These are phyloP conservation scores for Horisme vitalbata DNA, from an alignment of 2,888 invertebrate genomes.

Conservation along the genomic window DNA sequence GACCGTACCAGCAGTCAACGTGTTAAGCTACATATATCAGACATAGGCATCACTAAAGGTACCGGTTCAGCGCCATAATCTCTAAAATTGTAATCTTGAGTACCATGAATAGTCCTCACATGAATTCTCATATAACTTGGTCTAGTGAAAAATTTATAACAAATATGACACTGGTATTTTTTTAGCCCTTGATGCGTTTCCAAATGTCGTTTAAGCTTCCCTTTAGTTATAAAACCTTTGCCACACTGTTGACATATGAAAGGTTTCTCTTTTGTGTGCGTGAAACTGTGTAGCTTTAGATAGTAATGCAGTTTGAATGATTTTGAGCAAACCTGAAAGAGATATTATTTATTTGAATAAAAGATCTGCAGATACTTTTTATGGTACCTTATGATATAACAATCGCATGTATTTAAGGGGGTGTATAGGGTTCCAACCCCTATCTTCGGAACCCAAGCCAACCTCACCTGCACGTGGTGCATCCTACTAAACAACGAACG, in stretches of 20 bases:
- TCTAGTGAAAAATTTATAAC: slow-evolving; percentile 73
- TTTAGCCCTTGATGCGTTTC: slow-evolving; percentile 71
- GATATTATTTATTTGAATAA: too few relatives aligned
- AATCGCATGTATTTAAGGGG: too few relatives aligned
- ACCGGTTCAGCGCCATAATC: slow-evolving; percentile 36
- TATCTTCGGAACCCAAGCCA: too few relatives aligned
- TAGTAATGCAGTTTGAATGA: slow-evolving; percentile 73
- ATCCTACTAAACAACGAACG: too few relatives aligned
- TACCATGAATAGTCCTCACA: slow-evolving; percentile 70
- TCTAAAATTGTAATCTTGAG: slow-evolving; percentile 67
- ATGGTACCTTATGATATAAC: too few relatives aligned
- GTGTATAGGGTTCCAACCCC: too few relatives aligned
- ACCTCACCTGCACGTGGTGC: too few relatives aligned
- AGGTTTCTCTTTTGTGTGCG: slow-evolving; percentile 72
- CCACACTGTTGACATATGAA: slow-evolving; percentile 75
- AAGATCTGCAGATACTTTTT: too few relatives aligned
- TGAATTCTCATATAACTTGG: slow-evolving; percentile 71
- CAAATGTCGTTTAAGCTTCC: slow-evolving; percentile 68
- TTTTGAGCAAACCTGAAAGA: slow-evolving; percentile 56
- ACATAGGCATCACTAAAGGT: slow-evolving; percentile 14
- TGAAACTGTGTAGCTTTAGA: slow-evolving; percentile 68
- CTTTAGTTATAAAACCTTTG: slow-evolving; percentile 72
- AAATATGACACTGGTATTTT: slow-evolving; percentile 74
- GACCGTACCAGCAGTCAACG: too few relatives aligned
- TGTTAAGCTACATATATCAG: slow-evolving; percentile 1